Percentiles rank a stretch among this genome's conserved stretches.
Conservation (phyloP, 2,113 vertebrate species). For the Nanger granti region DNA sequence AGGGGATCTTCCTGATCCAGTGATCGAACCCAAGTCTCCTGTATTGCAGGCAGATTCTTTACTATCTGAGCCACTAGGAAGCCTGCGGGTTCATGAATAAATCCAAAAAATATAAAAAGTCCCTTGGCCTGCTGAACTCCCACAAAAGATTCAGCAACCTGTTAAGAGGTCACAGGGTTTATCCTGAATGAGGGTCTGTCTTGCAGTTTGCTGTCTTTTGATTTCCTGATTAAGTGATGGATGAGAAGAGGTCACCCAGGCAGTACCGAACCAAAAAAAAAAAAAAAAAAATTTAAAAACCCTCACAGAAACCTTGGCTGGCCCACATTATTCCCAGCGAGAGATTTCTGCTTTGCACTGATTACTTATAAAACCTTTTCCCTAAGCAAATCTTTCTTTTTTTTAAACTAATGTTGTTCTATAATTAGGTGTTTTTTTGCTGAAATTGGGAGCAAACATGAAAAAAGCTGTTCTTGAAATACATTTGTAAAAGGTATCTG, state of each 20-base stretch:
- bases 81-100: background rate
- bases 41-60: background rate
- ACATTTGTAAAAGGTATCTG: constrained; percentile 18
- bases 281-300: background rate
- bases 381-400: background rate
- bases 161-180: background rate
- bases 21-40: background rate
- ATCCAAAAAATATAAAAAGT: background rate
- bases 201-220: constrained; percentile 33
- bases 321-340: background rate
- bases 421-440: constrained; percentile 45
- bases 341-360: background rate
- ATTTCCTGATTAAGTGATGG: constrained; percentile 42
- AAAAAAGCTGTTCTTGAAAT: background rate
- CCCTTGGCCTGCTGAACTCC: background rate
- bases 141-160: background rate
- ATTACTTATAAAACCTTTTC: constrained; percentile 3
- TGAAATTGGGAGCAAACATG: background rate
- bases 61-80: background rate
- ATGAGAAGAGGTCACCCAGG: background rate
- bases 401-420: background rate
- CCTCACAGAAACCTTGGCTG: background rate
- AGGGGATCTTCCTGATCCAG: background rate
- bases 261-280: background rate
- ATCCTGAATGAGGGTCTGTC: background rate